A percentile compares a stretch with the other conserved stretches of the same genome.
These are phyloP conservation scores for Chiloscyllium plagiosum DNA, from an alignment of 2,113 vertebrate species.

Conservation along the genomic window DNA sequence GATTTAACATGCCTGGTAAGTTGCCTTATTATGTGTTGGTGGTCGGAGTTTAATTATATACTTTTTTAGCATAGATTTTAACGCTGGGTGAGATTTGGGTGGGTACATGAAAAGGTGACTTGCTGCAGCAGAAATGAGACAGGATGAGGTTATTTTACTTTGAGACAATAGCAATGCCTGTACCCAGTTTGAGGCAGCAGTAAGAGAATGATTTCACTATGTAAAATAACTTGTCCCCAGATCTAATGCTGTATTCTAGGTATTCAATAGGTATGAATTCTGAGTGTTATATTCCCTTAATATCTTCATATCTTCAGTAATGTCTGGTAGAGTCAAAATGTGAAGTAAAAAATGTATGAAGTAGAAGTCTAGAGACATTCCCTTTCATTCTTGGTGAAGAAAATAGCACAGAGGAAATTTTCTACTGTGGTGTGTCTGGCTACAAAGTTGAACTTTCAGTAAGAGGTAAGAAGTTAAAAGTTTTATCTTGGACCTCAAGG, in stretches of 20 bases:
- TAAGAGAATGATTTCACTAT: background rate
- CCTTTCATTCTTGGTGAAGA: background rate
- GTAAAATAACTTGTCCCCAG: background rate
- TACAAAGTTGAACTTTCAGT: background rate
- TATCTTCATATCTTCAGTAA: background rate
- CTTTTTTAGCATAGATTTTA: background rate
- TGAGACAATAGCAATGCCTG: background rate
- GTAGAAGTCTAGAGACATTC: background rate
- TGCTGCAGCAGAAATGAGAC: background rate
- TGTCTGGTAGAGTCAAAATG: background rate
- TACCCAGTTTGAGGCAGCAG: background rate
- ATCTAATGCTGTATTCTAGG: background rate
- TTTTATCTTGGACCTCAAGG: background rate
- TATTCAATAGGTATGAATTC: background rate
- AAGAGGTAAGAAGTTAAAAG: background rate
- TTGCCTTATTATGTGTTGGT: background rate
- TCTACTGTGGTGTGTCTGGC: background rate
- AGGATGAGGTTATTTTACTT: background rate
- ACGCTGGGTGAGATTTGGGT: background rate
- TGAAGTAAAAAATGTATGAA: too few relatives aligned
- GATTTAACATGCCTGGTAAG: constrained; percentile 39
- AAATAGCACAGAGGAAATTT: background rate
- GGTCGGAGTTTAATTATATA: background rate
- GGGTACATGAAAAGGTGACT: background rate
- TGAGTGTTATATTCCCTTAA: background rate